phyloP scores from a whole-genome alignment of 2,113 vertebrate genomes.

The Petromus typicus region DNA sequence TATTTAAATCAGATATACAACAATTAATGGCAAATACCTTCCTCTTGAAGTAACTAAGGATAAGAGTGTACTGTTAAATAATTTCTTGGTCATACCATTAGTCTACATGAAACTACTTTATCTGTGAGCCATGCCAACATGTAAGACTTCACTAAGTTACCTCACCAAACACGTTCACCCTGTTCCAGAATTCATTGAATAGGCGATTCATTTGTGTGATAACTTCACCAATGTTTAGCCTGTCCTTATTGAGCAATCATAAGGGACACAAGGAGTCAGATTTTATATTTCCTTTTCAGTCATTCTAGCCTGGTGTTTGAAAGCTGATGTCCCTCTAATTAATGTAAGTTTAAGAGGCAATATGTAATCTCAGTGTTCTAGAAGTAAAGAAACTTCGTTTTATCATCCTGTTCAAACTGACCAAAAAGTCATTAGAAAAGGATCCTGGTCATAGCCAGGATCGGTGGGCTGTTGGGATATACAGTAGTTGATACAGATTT shows the following conservation, averaged over 20 bases:
- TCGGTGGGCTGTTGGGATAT: not conserved
- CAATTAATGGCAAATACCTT: not conserved
- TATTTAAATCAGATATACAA: not conserved
- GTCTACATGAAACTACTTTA: not conserved
- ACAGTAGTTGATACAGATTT: not conserved
- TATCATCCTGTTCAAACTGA: not conserved
- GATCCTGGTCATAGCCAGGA: not conserved
- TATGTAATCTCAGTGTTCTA: not conserved
- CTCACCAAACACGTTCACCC: constrained; percentile 5
- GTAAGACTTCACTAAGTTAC: not conserved
- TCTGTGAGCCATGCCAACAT: not conserved
- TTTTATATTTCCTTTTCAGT: constrained; percentile 10
- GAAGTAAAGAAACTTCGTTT: not conserved
- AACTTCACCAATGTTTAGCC: not conserved
- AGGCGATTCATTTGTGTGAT: not conserved
- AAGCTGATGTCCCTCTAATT: not conserved
- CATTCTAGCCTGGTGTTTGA: constrained; percentile 13
- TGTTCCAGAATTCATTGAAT: not conserved
- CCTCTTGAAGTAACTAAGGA: not conserved
- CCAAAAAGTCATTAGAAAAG: not conserved
- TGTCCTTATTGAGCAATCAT: not conserved
- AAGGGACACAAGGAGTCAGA: not conserved
- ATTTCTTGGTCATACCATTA: constrained; percentile 16
- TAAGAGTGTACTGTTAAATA: not conserved
- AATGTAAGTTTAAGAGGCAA: constrained; percentile 30